These are phyloP conservation scores for Lepidochrysops patricia DNA, from an alignment of 2,888 invertebrate genomes.

Conservation along the genomic window DNA sequence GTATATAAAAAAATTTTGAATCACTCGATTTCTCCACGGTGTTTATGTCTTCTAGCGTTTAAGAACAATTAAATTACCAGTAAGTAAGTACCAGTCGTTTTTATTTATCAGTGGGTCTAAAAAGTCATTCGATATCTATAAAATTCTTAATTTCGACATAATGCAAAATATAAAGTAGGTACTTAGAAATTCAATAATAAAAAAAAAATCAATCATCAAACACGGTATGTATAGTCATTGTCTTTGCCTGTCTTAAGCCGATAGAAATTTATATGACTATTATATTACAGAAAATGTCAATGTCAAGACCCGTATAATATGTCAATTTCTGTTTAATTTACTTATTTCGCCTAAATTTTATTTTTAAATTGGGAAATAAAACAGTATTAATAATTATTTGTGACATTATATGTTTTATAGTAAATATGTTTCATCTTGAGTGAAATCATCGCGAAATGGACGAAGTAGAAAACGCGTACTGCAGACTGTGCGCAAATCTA, in stretches of 20 bases:
- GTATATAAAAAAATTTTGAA: slow-evolving; percentile 74
- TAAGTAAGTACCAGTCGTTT: neutral
- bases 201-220: too few species aligned
- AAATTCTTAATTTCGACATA: too few species aligned
- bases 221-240: too few species aligned
- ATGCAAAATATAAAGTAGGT: neutral
- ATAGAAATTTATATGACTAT: too few species aligned
- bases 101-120: too few species aligned
- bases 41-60: slow-evolving; percentile 72
- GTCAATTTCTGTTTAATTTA: too few species aligned
- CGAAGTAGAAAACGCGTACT: slow-evolving; percentile 20
- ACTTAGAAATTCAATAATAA: too few species aligned
- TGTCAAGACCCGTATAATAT: neutral
- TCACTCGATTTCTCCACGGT: slow-evolving; percentile 78
- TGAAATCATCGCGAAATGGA: slow-evolving; percentile 15
- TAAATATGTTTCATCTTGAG: neutral
- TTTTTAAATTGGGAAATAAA: too few species aligned
- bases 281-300: neutral
- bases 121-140: too few species aligned
- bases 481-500: slow-evolving; percentile 38
- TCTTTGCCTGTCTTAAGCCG: too few species aligned
- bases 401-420: neutral
- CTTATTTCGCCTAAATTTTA: too few species aligned
- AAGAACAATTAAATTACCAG: neutral
- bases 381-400: neutral